Percentiles rank a stretch among this genome's conserved stretches.
phyloP scores from a whole-genome alignment of 2,888 invertebrate genomes.

The Leptarthrus brevirostris region DNA sequence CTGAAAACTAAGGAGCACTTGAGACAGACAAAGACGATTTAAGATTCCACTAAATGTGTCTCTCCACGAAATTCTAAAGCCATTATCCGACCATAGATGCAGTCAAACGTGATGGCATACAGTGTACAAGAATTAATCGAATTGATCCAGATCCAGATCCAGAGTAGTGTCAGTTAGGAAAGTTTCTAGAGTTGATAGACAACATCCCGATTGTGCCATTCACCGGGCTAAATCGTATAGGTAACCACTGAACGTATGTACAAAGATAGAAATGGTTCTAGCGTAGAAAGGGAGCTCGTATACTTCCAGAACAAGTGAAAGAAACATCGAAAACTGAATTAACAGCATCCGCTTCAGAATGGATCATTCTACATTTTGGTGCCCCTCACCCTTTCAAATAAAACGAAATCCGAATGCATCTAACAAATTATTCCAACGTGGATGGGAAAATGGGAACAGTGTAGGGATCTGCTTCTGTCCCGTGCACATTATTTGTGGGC shows the following conservation, averaged over 20 bases:
- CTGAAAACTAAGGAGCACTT: conserved; percentile 40
- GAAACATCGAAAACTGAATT: conserved; percentile 50
- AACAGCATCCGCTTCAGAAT: conserved; percentile 51
- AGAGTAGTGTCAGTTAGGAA: conserved; percentile 29
- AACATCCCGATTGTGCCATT: conserved; percentile 29
- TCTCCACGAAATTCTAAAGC: conserved; percentile 23
- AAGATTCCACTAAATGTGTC: conserved; percentile 25
- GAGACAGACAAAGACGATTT: conserved; percentile 35
- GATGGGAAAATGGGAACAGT: not conserved
- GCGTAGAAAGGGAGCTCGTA: not conserved
- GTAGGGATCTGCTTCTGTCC: not conserved
- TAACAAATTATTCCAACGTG: conserved; percentile 28
- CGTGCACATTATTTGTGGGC: conserved; percentile 37
- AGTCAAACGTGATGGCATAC: conserved; percentile 35
- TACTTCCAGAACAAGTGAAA: conserved; percentile 25
- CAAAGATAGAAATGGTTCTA: not conserved
- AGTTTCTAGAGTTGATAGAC: conserved; percentile 31
- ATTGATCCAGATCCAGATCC: no score
- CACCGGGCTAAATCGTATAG: conserved; percentile 35
- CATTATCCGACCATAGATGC: conserved; percentile 38
- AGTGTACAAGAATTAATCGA: conserved; percentile 43
- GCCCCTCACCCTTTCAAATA: not conserved
- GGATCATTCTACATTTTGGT: conserved; percentile 12
- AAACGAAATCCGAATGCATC: conserved; percentile 16
- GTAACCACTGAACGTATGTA: conserved; percentile 23